Conservation (phyloP, 2,888 invertebrate genomes). For the Tyria jacobaeae region DNA sequence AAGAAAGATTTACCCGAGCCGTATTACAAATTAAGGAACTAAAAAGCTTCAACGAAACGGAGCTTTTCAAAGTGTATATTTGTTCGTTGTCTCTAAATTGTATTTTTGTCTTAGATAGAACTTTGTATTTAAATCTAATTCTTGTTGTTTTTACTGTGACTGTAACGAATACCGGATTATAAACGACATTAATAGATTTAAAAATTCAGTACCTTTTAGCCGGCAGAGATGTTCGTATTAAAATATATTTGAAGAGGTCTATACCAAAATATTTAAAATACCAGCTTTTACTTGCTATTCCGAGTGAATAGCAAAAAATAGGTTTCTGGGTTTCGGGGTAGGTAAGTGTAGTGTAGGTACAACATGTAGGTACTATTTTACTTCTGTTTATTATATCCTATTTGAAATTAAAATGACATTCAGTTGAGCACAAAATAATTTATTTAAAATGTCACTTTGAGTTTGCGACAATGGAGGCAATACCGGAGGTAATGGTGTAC, state of each 20-base stretch:
- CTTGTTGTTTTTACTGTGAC: conserved; percentile 4
- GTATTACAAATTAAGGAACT: conserved; percentile 48
- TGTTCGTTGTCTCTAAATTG: conserved; percentile 14
- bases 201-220: background rate
- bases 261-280: too few species aligned
- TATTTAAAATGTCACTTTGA: conserved; percentile 73
- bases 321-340: too few species aligned
- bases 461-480: conserved; percentile 56
- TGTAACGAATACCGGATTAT: background rate
- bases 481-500: conserved; percentile 48
- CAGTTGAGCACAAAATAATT: conserved; percentile 64
- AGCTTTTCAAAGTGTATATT: conserved; percentile 12
- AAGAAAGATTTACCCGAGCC: conserved; percentile 29
- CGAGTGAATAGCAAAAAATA: too few species aligned
- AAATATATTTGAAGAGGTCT: background rate
- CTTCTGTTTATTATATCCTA: too few species aligned
- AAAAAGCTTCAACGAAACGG: conserved; percentile 31
- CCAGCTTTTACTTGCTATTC: too few species aligned
- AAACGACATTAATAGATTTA: background rate
- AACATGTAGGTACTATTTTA: conserved; percentile 42
- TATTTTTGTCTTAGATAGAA: conserved; percentile 16
- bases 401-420: conserved; percentile 55
- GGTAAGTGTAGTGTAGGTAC: conserved; percentile 21
- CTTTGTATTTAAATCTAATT: conserved; percentile 13
- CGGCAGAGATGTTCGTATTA: background rate